phyloP scores from a whole-genome alignment of 2,888 invertebrate species.

The Brachylomia viminalis region DNA sequence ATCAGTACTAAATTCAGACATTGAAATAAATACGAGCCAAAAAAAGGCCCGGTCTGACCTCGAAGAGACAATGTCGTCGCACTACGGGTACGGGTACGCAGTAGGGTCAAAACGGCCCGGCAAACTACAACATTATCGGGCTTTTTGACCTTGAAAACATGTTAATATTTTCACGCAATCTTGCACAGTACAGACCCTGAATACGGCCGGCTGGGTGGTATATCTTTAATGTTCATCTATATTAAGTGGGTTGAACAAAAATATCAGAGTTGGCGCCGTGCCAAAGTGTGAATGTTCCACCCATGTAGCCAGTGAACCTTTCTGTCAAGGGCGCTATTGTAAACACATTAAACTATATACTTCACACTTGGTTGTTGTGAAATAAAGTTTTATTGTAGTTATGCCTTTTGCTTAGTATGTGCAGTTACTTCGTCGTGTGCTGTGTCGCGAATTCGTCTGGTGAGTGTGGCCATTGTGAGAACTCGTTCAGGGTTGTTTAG shows the following conservation, averaged over 20 bases:
- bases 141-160: conserved; percentile 46
- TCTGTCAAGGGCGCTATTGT: conserved; percentile 58
- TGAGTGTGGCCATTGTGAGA: background rate
- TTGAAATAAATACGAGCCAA: conserved; percentile 46
- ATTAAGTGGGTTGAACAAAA: conserved; percentile 60
- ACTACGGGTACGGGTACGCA: conserved; percentile 15
- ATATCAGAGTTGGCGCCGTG: conserved; percentile 57
- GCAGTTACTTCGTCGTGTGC: conserved; percentile 1
- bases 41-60: conserved; percentile 38
- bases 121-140: conserved; percentile 37
- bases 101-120: conserved; percentile 31
- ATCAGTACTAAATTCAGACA: conserved; percentile 46
- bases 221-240: conserved; percentile 65
- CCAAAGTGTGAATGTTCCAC: conserved; percentile 54
- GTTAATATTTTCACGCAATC: conserved; percentile 58
- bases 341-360: conserved; percentile 49
- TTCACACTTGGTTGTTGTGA: conserved; percentile 20
- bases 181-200: conserved; percentile 34
- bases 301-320: conserved; percentile 53
- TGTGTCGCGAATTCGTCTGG: conserved; percentile 1
- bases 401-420: background rate
- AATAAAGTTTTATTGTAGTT: background rate
- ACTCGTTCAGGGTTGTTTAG: background rate
- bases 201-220: conserved; percentile 31
- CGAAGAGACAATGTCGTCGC: conserved; percentile 25